These are phyloP conservation scores for Dryobates pubescens DNA, from an alignment of 2,797 vertebrate species.

Conservation along the genomic window DNA sequence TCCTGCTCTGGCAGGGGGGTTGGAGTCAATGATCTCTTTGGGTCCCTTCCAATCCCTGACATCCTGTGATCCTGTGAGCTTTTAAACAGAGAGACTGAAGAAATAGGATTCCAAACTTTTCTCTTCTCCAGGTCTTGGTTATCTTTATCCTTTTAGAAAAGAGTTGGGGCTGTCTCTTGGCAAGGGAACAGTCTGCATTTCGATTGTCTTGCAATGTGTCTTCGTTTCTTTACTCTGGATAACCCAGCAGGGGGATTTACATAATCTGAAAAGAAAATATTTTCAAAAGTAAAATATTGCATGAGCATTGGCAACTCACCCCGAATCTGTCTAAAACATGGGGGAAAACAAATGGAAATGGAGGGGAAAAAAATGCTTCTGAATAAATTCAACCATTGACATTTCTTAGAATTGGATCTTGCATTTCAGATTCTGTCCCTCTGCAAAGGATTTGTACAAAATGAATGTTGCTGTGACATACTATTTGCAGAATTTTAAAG, in stretches of 20 bases:
- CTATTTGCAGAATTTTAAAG: background rate
- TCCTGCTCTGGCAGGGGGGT: no score
- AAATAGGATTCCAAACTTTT: background rate
- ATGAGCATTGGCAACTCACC: background rate
- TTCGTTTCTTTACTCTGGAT: background rate
- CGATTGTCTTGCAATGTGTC: background rate
- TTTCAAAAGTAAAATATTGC: background rate
- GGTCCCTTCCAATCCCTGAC: no score
- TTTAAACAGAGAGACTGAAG: background rate
- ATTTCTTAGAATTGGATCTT: background rate
- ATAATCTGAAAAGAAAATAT: background rate
- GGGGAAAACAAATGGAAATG: background rate
- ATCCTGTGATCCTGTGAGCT: background rate
- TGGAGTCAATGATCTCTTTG: no score
- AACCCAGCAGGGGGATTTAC: background rate
- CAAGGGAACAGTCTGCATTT: background rate
- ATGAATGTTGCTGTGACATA: background rate
- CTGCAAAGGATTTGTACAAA: background rate
- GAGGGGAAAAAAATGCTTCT: background rate
- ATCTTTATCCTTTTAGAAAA: background rate
- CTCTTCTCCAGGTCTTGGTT: background rate
- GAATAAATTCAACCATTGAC: background rate
- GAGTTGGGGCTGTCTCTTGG: background rate
- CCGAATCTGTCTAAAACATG: background rate
- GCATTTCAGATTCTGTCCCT: background rate